Conservation (phyloP, 2,888 invertebrate genomes). For the Cantharis flavilabris region DNA sequence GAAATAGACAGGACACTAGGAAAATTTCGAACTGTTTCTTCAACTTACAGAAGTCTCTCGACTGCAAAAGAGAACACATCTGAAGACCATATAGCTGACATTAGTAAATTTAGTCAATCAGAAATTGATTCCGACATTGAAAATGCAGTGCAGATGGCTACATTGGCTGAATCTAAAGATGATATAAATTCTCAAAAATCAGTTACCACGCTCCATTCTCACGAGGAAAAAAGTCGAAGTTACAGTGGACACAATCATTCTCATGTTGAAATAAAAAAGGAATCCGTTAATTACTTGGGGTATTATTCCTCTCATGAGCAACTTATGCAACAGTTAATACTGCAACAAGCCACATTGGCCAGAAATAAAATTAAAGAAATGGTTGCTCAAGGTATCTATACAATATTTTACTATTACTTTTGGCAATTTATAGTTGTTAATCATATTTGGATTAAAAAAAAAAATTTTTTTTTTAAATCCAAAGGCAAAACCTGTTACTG, state of each 20-base stretch:
- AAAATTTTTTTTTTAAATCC: too few relatives aligned
- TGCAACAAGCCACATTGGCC: constrained; percentile 62
- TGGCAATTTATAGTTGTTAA: too few relatives aligned
- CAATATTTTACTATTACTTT: neutral
- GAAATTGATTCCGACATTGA: constrained; percentile 6
- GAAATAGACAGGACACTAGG: constrained; percentile 64
- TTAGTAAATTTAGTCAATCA: neutral
- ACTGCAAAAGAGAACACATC: constrained; percentile 34
- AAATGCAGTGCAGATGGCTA: constrained; percentile 1
- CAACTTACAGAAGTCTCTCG: constrained; percentile 42
- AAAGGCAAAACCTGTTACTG: too few relatives aligned
- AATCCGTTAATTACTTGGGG: constrained; percentile 70
- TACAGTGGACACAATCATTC: constrained; percentile 28
- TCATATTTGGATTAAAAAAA: too few relatives aligned
- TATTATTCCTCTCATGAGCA: constrained; percentile 72
- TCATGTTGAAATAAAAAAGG: constrained; percentile 58
- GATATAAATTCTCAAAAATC: constrained; percentile 8
- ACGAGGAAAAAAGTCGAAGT: constrained; percentile 8
- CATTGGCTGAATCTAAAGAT: neutral
- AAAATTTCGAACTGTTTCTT: constrained; percentile 65
- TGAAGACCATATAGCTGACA: constrained; percentile 9
- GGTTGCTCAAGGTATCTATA: constrained; percentile 59
- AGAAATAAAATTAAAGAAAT: constrained; percentile 63
- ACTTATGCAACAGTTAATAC: constrained; percentile 65
- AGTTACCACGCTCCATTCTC: neutral